Evolutionary conservation across 2,113 vertebrate genomes (phyloP), one percentile per base, ranked within the genome.

Genomic region (Gambusia affinis): DNA sequence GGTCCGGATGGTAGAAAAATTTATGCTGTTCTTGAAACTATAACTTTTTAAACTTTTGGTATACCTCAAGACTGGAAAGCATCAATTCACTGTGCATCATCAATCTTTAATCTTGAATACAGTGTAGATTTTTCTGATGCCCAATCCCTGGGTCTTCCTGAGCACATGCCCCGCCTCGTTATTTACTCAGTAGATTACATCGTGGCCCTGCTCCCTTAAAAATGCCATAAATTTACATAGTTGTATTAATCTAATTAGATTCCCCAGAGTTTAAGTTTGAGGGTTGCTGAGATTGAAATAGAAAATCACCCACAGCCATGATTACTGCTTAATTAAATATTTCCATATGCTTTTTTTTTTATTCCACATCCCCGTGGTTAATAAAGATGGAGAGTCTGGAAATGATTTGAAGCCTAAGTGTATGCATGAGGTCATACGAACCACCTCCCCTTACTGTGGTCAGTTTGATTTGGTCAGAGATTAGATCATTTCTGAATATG

Each of bases 161-260:
- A 81, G 75, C 79, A 80, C 65, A 82, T 62, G 66, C 86, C 80
- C 85, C 78, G 72, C 83, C 86, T 8, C 22, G 80, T 82, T 91
- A 88, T 95, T 93, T 93, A 91, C 84, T 88, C 83, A 87, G 73
- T 86, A 91, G 89, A 93, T 93, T 92, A 88, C 67, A 66, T 89
- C 28, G 72, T 82, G 85, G 75, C 81, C 87, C 91, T 10, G 51
- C 82, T 84, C 78, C 80, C 91, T 89, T 88, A 69, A 88, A 93
- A 94, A 93, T 90, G 84, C 87, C 88, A 91, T 93, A 91, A 60
- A 95, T 95, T 94, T 94, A 84, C 95, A 95, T 95, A 92, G 85
- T 87, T 88, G 87, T 92, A 91, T 93, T 94, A 91, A 94, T 93
- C 88, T 93, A 94, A 95, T 95, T 95, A 93, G 87, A 91, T 90